These are phyloP conservation scores for Eubucco bourcierii DNA, from an alignment of 2,113 vertebrate genomes.

Conservation along the genomic window DNA sequence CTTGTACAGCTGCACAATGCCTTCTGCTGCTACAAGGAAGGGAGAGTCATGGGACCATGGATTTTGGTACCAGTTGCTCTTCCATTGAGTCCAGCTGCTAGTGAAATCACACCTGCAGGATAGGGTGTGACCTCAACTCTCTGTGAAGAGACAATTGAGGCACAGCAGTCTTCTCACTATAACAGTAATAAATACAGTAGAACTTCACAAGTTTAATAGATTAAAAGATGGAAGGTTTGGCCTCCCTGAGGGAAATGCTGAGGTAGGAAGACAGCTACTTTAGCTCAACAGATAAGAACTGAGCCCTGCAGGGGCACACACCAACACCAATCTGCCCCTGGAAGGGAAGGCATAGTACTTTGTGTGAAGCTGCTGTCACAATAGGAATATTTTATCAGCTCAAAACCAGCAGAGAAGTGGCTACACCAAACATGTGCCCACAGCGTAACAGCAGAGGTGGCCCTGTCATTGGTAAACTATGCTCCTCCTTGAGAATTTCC, in stretches of 20 bases:
- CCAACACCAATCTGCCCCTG: background rate
- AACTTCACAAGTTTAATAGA: background rate
- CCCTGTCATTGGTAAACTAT: background rate
- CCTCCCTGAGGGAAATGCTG: background rate
- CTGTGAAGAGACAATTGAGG: background rate
- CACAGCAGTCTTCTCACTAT: background rate
- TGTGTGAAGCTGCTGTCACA: background rate
- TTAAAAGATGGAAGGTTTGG: background rate
- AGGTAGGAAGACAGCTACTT: background rate
- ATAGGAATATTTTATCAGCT: background rate
- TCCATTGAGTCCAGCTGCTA: rapidly evolving
- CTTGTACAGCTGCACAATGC: background rate
- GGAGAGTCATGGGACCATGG: background rate
- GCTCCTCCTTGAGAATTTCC: background rate
- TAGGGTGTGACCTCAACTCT: background rate
- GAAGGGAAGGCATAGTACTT: background rate
- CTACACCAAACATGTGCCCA: rapidly evolving
- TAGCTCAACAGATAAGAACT: background rate
- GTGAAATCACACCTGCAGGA: background rate
- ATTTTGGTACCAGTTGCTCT: background rate
- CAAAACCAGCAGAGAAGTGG: background rate
- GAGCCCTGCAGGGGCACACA: background rate
- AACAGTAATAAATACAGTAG: background rate
- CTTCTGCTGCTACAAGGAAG: background rate
- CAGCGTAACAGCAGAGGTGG: background rate